Conservation (phyloP, 2,888 invertebrate genomes). For the Terebella lapidaria region DNA sequence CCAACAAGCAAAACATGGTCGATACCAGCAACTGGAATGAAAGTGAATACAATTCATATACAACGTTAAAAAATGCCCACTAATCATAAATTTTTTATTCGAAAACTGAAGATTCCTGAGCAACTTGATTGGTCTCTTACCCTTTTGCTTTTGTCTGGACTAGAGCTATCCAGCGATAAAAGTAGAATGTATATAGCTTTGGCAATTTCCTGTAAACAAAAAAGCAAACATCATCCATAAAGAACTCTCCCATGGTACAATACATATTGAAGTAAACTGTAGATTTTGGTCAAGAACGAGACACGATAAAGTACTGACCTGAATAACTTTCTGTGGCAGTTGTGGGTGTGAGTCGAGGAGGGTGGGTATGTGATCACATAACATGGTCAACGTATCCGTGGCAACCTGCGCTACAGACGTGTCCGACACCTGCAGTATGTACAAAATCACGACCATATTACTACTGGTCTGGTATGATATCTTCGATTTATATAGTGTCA, state of each 20-base stretch:
- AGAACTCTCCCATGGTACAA: neutral
- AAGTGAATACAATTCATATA: neutral
- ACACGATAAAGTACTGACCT: neutral
- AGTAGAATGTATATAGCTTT: constrained; percentile 58
- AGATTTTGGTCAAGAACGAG: neutral
- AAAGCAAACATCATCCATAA: neutral
- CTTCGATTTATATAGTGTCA: too few relatives aligned
- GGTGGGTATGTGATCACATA: constrained; percentile 73
- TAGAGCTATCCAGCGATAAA: constrained; percentile 49
- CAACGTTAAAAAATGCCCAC: too few relatives aligned
- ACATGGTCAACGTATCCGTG: constrained; percentile 71
- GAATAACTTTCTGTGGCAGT: constrained; percentile 63
- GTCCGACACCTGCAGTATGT: constrained; percentile 66
- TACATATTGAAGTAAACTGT: neutral
- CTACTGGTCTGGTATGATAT: too few relatives aligned
- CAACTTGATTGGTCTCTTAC: constrained; percentile 29
- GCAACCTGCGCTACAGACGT: constrained; percentile 78
- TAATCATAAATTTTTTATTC: neutral
- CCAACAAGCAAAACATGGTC: constrained; percentile 81
- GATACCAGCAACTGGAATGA: constrained; percentile 67
- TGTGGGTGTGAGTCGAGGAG: constrained; percentile 71
- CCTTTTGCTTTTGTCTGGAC: constrained; percentile 62
- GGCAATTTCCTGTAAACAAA: constrained; percentile 17
- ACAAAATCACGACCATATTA: too few relatives aligned
- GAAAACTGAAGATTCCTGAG: too few relatives aligned